These are phyloP conservation scores for Ectropis crepuscularia DNA, from an alignment of 2,888 invertebrate genomes.

Conservation along the genomic window DNA sequence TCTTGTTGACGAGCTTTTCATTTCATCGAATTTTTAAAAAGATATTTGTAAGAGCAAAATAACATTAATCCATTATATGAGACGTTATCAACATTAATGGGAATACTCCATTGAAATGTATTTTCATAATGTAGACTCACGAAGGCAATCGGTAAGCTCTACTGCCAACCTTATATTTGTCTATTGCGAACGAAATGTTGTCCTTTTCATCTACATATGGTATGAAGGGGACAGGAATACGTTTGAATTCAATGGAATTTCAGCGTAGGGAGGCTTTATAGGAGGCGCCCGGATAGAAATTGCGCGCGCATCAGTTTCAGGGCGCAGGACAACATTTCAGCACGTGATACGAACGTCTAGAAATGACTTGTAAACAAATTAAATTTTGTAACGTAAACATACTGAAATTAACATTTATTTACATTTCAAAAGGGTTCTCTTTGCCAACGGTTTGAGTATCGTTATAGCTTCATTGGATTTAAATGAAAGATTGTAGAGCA, in stretches of 20 bases:
- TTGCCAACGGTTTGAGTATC: neutral
- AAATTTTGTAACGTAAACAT: conserved; percentile 8
- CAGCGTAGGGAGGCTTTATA: conserved; percentile 51
- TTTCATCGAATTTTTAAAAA: neutral
- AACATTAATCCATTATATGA: conserved; percentile 3
- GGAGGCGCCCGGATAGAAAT: conserved; percentile 57
- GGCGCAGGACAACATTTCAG: conserved; percentile 76
- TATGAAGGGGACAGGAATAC: conserved; percentile 47
- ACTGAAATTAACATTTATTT: neutral
- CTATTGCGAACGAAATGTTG: conserved; percentile 18
- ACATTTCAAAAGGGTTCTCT: conserved; percentile 3
- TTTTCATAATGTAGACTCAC: conserved; percentile 18
- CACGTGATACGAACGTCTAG: conserved; percentile 69
- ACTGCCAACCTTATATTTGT: conserved; percentile 25
- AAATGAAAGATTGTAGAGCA: neutral
- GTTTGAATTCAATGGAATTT: conserved; percentile 52
- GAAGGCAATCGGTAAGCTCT: conserved; percentile 26
- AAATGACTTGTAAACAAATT: conserved; percentile 47
- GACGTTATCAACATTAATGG: conserved; percentile 13
- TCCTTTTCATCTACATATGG: conserved; percentile 36
- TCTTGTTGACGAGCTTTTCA: conserved; percentile 7
- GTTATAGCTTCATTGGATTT: neutral
- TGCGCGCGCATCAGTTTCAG: conserved; percentile 80
- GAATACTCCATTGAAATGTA: conserved; percentile 21
- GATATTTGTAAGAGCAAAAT: conserved; percentile 8